A percentile compares a stretch with the other conserved stretches of the same genome.
Conservation (phyloP, 1,140 invertebrate species). For the Halictus rubicundus region DNA sequence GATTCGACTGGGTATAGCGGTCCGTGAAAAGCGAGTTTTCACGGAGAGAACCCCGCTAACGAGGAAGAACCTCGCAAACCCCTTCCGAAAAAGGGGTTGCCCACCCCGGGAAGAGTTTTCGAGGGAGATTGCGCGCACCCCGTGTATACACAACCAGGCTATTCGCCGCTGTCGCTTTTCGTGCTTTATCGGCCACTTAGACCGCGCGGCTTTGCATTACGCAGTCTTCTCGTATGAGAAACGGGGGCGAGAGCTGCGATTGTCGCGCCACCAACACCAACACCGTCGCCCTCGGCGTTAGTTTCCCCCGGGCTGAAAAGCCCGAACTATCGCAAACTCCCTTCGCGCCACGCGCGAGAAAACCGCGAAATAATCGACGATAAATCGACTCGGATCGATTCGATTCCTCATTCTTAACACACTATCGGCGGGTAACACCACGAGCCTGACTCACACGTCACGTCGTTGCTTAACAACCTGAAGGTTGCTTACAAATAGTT, state of each 20-base stretch:
- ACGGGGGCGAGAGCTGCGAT: conserved; percentile 28
- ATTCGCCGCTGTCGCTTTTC: conserved; percentile 34
- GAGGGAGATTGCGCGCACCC: conserved; percentile 16
- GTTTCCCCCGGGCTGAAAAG: background rate
- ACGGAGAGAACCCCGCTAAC: conserved; percentile 8
- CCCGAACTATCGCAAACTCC: background rate
- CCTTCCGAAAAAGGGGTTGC: background rate
- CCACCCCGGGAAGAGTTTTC: background rate
- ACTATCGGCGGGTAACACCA: too few species aligned
- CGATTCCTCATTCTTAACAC: too few species aligned
- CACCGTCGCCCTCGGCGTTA: background rate
- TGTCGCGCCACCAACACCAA: conserved; percentile 8
- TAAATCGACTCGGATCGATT: conserved; percentile 2
- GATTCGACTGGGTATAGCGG: background rate
- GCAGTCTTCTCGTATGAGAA: conserved; percentile 6
- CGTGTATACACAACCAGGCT: conserved; percentile 9
- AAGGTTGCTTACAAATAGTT: too few species aligned
- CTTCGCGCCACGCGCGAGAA: background rate
- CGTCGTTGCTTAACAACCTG: too few species aligned
- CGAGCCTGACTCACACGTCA: too few species aligned
- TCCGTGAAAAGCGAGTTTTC: background rate
- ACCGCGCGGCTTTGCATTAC: conserved; percentile 2
- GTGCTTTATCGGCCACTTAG: conserved; percentile 51
- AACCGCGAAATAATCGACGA: conserved; percentile 28
- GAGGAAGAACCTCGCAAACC: conserved; percentile 4